Base-by-base conservation (phyloP, 2,113 vertebrate genomes). In the Synchiropus splendidus region DNA sequence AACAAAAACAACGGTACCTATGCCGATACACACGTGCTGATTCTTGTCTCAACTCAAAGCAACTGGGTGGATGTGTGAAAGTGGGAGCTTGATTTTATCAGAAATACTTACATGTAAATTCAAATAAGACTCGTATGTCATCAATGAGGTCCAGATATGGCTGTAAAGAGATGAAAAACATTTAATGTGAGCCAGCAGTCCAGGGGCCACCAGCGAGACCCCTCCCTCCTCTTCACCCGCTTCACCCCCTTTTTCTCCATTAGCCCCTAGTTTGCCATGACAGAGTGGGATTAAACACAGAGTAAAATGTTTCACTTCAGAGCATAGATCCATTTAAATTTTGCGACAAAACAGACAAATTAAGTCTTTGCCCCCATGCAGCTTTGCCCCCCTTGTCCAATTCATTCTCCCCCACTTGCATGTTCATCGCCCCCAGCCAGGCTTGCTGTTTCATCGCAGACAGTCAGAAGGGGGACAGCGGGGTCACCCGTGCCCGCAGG, bases 401-500 rank as follows among this genome's bases (percentile, higher is more conserved):
- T 39, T 39, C 12, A 6, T 40, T 33, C 42, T 39, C 21, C 21
- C 39, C 33, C 16, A 27, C 46, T 40, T 46, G 51, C 53, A 58
- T 65, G 53, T 70, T 72, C 72, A 61, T 77, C 58, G 79, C 81
- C 81, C 64, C 72, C 44, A 78, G 81, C 70, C 12, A 64, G 43
- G 57, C 74, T 70, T 48, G 37, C 51, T 51, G 50, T 58, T 63
- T 64, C 63, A 57, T 74, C 39, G 55, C 56, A 70, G 66, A 64
- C 63, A 67, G 71, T 64, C 40, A 31, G 46, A 27, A 67, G 51
- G 54, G 67, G 70, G 54, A 72, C 31, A 32, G 45, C 17, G 16
- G 67, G 78, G 78, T 77, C 75, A 78, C 61, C 59, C 61, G 55
- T 16, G 81, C 75, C 79, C 77, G 54, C 64, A 70, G 79, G 79